Evolutionary conservation across 2,888 invertebrate species (phyloP).

Genomic region (Drosophila merina): DNA sequence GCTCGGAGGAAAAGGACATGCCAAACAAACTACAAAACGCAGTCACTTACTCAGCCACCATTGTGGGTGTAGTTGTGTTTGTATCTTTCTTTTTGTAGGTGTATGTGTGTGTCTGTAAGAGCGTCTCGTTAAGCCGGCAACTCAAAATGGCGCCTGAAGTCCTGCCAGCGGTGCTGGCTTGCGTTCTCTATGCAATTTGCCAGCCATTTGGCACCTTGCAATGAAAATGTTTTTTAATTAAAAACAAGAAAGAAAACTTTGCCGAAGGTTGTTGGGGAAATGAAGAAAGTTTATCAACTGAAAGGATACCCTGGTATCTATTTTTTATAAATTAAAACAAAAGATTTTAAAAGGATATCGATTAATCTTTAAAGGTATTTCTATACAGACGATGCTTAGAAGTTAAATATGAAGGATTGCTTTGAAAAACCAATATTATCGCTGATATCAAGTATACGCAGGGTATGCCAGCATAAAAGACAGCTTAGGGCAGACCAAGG

Average conservation of each 20-base stretch:
- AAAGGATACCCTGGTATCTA: conserved; percentile 1
- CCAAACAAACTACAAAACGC: conserved; percentile 39
- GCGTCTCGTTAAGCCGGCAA: conserved; percentile 44
- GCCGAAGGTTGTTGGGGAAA: conserved; percentile 9
- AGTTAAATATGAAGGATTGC: too few species aligned
- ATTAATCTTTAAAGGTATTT: too few species aligned
- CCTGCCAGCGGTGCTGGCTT: conserved; percentile 27
- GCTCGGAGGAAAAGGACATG: conserved; percentile 16
- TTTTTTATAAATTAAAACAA: too few species aligned
- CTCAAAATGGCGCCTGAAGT: conserved; percentile 53
- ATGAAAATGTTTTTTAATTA: conserved; percentile 58
- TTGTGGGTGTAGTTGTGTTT: not conserved
- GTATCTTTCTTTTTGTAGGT: not conserved
- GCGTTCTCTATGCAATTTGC: conserved; percentile 63
- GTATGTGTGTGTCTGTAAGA: not conserved
- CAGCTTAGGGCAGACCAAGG: conserved; percentile 29
- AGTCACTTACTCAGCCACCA: conserved; percentile 29
- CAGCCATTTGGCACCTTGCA: conserved; percentile 71
- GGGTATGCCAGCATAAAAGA: conserved; percentile 26
- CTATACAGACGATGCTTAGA: too few species aligned
- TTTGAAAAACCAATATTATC: not conserved
- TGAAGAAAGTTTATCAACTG: not conserved
- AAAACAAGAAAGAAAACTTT: conserved; percentile 47
- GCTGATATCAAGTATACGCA: conserved; percentile 16
- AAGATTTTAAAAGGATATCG: too few species aligned